Evolutionary conservation across 92 coral and sea anemone genomes (phyloP).

Genomic region (Blastomussa wellsi): DNA sequence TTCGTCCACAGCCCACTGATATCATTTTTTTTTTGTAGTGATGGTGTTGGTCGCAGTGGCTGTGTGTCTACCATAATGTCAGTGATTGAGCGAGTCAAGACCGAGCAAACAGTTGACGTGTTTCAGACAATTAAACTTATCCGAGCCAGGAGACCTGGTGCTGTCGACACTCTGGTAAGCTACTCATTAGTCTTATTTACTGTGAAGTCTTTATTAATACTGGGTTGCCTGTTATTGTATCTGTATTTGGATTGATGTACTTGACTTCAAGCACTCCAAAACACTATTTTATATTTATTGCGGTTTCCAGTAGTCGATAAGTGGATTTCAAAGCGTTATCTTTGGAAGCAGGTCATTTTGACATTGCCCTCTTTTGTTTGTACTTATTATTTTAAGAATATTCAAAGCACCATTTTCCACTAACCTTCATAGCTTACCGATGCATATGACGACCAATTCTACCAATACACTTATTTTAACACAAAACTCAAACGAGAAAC

Average conservation of each 20-base stretch:
- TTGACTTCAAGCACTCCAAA: too few relatives aligned
- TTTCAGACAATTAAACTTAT: slow-evolving; percentile 8
- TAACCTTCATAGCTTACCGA: too few relatives aligned
- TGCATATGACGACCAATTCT: neutral
- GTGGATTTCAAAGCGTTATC: too few relatives aligned
- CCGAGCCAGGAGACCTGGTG: slow-evolving; percentile 23
- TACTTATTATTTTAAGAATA: too few relatives aligned
- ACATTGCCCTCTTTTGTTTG: too few relatives aligned
- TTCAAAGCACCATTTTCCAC: too few relatives aligned
- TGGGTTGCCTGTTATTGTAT: neutral
- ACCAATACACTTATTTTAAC: neutral
- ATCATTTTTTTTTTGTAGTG: neutral
- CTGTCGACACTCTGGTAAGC: slow-evolving; percentile 14
- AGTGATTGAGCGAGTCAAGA: slow-evolving; percentile 11
- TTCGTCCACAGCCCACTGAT: neutral
- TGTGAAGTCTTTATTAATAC: neutral
- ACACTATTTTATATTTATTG: too few relatives aligned
- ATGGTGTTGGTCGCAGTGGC: slow-evolving; percentile 26
- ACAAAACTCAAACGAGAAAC: neutral
- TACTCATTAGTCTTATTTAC: neutral
- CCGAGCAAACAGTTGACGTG: slow-evolving; percentile 16
- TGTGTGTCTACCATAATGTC: slow-evolving; percentile 8
- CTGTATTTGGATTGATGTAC: neutral
- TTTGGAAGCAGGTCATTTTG: too few relatives aligned
- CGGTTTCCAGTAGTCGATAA: too few relatives aligned